Conservation (phyloP, 1,140 invertebrate species). For the Zaprionus africanus region DNA sequence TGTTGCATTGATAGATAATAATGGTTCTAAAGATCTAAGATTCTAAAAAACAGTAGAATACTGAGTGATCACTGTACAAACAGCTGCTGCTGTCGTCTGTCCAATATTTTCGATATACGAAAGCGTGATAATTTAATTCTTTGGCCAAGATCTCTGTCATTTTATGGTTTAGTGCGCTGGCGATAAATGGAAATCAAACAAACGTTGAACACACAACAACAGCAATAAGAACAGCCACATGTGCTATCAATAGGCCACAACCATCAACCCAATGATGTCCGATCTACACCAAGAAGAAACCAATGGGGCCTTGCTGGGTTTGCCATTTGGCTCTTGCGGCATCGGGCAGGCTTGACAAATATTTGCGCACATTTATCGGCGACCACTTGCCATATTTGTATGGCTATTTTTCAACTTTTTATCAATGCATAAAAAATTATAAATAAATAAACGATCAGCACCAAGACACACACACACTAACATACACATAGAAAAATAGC, state of each 20-base stretch:
- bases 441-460: constrained; percentile 22
- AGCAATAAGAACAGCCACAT: neutral
- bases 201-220: constrained; percentile 24
- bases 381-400: constrained; percentile 56
- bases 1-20: too few relatives aligned
- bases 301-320: neutral
- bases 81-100: constrained; percentile 15
- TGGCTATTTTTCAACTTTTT: constrained; percentile 62
- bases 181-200: constrained; percentile 35
- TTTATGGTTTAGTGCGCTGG: constrained; percentile 14
- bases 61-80: neutral
- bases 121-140: constrained; percentile 41
- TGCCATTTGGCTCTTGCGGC: constrained; percentile 1
- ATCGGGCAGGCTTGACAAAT: constrained; percentile 29
- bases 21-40: too few relatives aligned
- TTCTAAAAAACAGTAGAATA: neutral
- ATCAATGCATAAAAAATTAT: constrained; percentile 62
- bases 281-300: constrained; percentile 8
- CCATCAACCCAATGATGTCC: neutral
- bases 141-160: constrained; percentile 17
- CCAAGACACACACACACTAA: constrained; percentile 11
- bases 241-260: neutral
- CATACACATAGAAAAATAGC: neutral
- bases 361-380: constrained; percentile 50
- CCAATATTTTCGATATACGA: constrained; percentile 6